phyloP scores from a whole-genome alignment of 2,888 invertebrate genomes.

The Hydroisotoma schaefferi region DNA sequence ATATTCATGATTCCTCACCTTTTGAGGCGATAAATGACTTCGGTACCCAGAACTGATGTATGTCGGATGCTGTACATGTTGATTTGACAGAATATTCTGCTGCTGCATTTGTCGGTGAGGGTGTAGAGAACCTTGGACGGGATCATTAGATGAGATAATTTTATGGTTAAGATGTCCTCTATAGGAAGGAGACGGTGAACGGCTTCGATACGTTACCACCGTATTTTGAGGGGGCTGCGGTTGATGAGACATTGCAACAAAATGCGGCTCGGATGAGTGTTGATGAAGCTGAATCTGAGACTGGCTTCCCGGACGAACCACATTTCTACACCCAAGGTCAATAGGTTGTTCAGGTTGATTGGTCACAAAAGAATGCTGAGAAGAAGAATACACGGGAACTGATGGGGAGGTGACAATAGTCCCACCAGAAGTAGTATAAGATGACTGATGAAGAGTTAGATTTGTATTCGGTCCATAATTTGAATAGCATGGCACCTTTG shows the following conservation, averaged over 20 bases:
- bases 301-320: slow-evolving; percentile 49
- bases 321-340: slow-evolving; percentile 39
- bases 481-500: slow-evolving; percentile 23
- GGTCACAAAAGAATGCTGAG: slow-evolving; percentile 17
- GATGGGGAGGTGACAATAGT: slow-evolving; percentile 28
- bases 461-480: slow-evolving; percentile 27
- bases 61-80: neutral
- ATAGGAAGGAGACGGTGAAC: slow-evolving; percentile 41
- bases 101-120: slow-evolving; percentile 15
- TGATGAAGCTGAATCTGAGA: slow-evolving; percentile 38
- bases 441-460: slow-evolving; percentile 24
- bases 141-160: slow-evolving; percentile 19
- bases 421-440: slow-evolving; percentile 16
- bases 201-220: slow-evolving; percentile 35
- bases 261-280: slow-evolving; percentile 36
- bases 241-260: slow-evolving; percentile 33
- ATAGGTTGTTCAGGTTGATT: slow-evolving; percentile 42
- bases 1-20: slow-evolving; percentile 21
- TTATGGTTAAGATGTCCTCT: slow-evolving; percentile 24
- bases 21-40: slow-evolving; percentile 39
- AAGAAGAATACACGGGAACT: slow-evolving; percentile 20
- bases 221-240: slow-evolving; percentile 29
- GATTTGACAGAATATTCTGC: neutral
- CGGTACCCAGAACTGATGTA: slow-evolving; percentile 26
- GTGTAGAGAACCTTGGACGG: slow-evolving; percentile 29